A percentile compares a stretch with the other conserved stretches of the same genome.
phyloP scores from a whole-genome alignment of 2,113 vertebrate species.

The Prunella fulvescens region DNA sequence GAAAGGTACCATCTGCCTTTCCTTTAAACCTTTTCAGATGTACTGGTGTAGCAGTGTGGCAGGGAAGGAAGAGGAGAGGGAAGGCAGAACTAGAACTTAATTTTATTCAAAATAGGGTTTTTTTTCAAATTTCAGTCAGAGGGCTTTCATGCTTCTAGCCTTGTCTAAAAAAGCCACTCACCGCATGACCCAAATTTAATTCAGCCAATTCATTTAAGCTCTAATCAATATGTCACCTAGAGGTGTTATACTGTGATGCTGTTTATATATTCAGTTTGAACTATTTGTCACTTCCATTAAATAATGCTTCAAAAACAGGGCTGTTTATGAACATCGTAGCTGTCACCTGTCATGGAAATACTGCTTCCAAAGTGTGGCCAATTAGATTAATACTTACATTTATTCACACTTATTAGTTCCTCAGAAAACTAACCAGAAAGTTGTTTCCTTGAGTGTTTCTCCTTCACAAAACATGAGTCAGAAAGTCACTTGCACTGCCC shows the following conservation, averaged over 20 bases:
- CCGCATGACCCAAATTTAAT: not conserved
- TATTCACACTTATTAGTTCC: conserved; percentile 11
- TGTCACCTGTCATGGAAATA: conserved; percentile 33
- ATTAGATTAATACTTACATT: conserved; percentile 42
- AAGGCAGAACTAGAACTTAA: not conserved
- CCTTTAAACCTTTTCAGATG: not conserved
- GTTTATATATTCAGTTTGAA: conserved; percentile 30
- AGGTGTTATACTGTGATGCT: not conserved
- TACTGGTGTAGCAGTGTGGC: not conserved
- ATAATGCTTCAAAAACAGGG: conserved; percentile 1
- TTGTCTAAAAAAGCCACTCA: not conserved
- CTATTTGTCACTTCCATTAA: not conserved
- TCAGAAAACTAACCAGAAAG: not conserved
- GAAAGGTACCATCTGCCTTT: not conserved
- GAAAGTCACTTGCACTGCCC: not conserved
- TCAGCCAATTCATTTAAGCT: conserved; percentile 14
- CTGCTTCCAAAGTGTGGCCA: not conserved
- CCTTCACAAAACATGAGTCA: conserved; percentile 15
- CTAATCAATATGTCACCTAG: conserved; percentile 37
- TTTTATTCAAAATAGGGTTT: not conserved
- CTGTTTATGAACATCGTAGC: conserved; percentile 19
- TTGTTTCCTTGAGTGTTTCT: not conserved
- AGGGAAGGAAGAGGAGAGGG: not conserved
- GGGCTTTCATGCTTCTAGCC: not conserved
- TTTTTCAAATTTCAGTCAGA: not conserved